These are phyloP conservation scores for Pyrocephalus nanus DNA, from an alignment of 2,797 vertebrate genomes.

Conservation along the genomic window DNA sequence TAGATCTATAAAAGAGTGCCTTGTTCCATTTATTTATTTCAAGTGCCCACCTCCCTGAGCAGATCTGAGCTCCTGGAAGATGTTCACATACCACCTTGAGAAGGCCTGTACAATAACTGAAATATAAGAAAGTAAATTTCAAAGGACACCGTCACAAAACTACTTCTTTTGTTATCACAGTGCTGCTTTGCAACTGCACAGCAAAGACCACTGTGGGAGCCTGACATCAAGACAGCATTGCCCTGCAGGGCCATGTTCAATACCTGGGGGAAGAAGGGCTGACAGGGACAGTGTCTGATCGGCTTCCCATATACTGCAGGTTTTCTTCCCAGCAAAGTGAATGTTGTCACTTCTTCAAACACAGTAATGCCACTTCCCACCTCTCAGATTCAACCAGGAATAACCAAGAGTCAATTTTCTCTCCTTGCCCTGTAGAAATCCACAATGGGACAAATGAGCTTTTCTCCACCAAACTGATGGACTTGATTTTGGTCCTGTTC, in stretches of 20 bases:
- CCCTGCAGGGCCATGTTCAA: not conserved
- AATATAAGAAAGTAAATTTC: not conserved
- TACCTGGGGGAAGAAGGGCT: not conserved
- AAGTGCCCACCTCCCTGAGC: not conserved
- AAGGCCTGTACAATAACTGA: not conserved
- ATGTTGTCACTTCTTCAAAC: not conserved
- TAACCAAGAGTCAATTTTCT: not conserved
- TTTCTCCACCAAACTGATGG: not conserved
- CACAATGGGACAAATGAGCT: not conserved
- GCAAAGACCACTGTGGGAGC: not conserved
- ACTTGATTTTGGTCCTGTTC: not conserved
- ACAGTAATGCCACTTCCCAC: not conserved
- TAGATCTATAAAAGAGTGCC: not conserved
- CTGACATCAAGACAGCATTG: not conserved
- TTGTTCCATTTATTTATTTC: slow-evolving; percentile 37
- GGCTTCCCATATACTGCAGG: not conserved
- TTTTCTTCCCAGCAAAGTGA: not conserved
- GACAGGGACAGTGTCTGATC: not conserved
- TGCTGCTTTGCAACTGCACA: not conserved
- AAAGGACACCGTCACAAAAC: not conserved
- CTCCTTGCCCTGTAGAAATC: not conserved
- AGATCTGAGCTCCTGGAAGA: not conserved
- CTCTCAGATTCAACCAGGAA: not conserved
- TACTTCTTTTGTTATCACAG: not conserved
- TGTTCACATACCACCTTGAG: not conserved